Evolutionary conservation across 2,797 vertebrate species (phyloP).

Genomic region (Calcarius lapponicus): DNA sequence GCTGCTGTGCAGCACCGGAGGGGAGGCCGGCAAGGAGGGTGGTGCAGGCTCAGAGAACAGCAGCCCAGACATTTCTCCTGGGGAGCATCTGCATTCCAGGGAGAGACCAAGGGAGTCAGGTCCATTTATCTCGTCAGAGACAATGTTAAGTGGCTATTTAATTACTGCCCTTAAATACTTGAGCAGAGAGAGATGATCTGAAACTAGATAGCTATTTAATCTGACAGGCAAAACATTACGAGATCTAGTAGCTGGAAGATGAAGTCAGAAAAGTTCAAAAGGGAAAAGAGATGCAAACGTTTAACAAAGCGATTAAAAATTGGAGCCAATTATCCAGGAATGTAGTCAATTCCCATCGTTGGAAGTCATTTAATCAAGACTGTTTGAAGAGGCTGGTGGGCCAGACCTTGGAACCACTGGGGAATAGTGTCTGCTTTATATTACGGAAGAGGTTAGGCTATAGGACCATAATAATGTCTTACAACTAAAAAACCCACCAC

Average conservation of each 20-base stretch:
- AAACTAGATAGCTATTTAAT: conserved; percentile 21
- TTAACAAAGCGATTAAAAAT: background rate
- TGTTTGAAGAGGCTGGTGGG: background rate
- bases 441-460: background rate
- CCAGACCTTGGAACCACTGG: conserved; percentile 18
- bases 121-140: conserved; percentile 26
- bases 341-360: background rate
- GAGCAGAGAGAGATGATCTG: background rate
- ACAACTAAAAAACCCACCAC: background rate
- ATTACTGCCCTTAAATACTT: conserved; percentile 36
- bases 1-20: background rate
- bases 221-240: conserved; percentile 21
- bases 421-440: conserved; percentile 18
- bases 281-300: background rate
- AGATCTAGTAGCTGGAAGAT: background rate
- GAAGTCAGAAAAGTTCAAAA: conserved; percentile 26
- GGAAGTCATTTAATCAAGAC: background rate
- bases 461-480: background rate
- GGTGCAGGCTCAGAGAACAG: background rate
- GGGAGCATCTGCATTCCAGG: background rate
- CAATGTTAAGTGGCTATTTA: conserved; percentile 24
- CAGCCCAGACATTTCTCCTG: background rate
- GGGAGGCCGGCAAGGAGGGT: background rate
- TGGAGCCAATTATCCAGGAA: background rate
- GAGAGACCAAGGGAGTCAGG: background rate